Conservation (phyloP, 2,888 invertebrate species). For the Acrobasis suavella region DNA sequence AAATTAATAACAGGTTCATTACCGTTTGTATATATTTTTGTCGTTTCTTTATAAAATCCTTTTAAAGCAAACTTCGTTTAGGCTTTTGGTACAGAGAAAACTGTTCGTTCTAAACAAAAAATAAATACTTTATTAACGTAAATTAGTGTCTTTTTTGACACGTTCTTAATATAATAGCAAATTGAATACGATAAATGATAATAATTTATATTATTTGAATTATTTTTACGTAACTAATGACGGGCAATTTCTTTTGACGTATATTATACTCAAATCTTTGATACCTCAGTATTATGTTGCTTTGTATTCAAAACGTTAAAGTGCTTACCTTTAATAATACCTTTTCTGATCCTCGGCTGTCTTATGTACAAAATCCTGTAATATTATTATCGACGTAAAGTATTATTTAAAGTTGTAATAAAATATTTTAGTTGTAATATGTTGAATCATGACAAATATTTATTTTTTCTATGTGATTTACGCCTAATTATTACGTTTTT, state of each 20-base stretch:
- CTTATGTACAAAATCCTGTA: conserved; percentile 61
- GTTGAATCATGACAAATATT: conserved; percentile 78
- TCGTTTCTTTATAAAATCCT: not conserved
- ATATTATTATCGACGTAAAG: conserved; percentile 51
- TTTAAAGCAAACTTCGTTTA: not conserved
- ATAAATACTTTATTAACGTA: too few relatives aligned
- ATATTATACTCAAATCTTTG: conserved; percentile 25
- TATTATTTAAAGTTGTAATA: conserved; percentile 65
- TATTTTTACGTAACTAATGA: not conserved
- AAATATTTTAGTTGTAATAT: conserved; percentile 61
- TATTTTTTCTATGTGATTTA: conserved; percentile 58
- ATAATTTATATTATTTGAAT: not conserved
- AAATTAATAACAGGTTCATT: not conserved
- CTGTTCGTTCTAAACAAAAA: too few relatives aligned
- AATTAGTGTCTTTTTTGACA: too few relatives aligned
- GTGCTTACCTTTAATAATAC: conserved; percentile 43
- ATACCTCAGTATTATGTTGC: conserved; percentile 35
- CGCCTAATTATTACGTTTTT: conserved; percentile 22
- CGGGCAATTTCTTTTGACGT: not conserved
- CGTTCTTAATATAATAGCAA: too few relatives aligned
- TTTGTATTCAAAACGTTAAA: conserved; percentile 32
- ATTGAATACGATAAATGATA: not conserved
- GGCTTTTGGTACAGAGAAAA: not conserved
- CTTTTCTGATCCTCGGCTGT: conserved; percentile 52
- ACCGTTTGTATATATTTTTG: not conserved